Base-by-base conservation (phyloP, 2,797 vertebrate species). In the Lepilemur ruficaudatus region DNA sequence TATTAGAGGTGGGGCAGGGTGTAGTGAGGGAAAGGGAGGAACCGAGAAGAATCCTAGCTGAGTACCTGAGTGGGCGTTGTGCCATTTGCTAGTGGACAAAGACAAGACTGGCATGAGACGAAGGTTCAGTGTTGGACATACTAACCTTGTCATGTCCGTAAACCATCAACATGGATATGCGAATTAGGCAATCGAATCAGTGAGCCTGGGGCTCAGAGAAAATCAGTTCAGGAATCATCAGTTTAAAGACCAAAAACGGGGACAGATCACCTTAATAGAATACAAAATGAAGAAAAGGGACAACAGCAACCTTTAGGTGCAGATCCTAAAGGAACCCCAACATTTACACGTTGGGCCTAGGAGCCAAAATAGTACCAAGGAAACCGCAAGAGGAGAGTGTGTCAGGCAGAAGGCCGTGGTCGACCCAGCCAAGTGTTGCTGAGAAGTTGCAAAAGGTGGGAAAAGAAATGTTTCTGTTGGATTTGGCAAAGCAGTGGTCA, bases 361-460 rank as follows among this genome's bases (percentile, higher is more conserved):
- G 14, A 90, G 25, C 35, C 22, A 4, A 63, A 90, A 70, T 10
- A 15, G 30, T 48, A 28, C 11, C 2, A 1, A 79, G 15, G 25
- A 78, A 32, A 59, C 50, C 30, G 46, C 14, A 13, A 23, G 35
- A 89, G 7, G 0, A 48, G 73, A 82, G 7, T 0, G 5, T 35
- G 30, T 65, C 63, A 20, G 43, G 61, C 14, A 63, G 46, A 48
- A 72, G 59, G 41, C 5, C 12, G 0, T 0, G 5, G 70, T 15
- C 5, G 1, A 35, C 38, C 3, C 4, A 0, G 17, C 10, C n/a
- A 12, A n/a, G 43, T 6, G 35, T 4, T 61, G 50, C 41, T 35
- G 30, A 75, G 55, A n/a, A 6, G 41, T 30, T 23, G 13, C 0
- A 0, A 10, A 18, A 43, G n/a, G 18, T 25, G 22, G 61, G 38